These are phyloP conservation scores for Mormyrus hasselquistii DNA, from an alignment of 2,797 vertebrate species.

Conservation along the genomic window DNA sequence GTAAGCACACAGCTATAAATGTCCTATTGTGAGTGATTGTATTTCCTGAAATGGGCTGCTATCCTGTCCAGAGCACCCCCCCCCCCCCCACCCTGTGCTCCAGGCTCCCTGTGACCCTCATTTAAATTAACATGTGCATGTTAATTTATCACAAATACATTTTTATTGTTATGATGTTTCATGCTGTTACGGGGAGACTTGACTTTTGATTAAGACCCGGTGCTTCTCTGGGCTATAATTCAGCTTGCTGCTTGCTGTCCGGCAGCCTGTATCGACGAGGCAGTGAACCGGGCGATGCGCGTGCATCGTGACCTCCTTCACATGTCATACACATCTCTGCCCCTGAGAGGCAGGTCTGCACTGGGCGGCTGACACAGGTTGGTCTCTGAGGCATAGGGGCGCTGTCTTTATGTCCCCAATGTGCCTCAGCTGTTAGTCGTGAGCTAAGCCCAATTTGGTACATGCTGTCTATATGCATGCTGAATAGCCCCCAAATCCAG, in stretches of 20 bases:
- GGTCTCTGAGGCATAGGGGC: background rate
- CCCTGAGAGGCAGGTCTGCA: background rate
- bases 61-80: background rate
- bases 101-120: background rate
- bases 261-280: constrained; percentile 59
- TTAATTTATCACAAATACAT: background rate
- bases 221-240: constrained; percentile 61
- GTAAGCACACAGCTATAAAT: background rate
- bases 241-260: constrained; percentile 50
- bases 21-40: background rate
- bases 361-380: background rate
- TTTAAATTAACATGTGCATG: background rate
- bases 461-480: background rate
- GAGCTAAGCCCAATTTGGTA: background rate
- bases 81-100: background rate
- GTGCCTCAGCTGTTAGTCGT: background rate
- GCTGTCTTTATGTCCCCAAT: background rate
- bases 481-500: background rate
- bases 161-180: constrained; percentile 38
- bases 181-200: constrained; percentile 62
- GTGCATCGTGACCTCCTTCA: background rate
- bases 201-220: constrained; percentile 63
- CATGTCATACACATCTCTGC: background rate
- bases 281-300: background rate
- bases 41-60: background rate